Percentiles rank a stretch among this genome's conserved stretches.
Evolutionary conservation across 2,113 vertebrate species (phyloP).

Genomic region (Sinocyclocheilus rhinocerous): DNA sequence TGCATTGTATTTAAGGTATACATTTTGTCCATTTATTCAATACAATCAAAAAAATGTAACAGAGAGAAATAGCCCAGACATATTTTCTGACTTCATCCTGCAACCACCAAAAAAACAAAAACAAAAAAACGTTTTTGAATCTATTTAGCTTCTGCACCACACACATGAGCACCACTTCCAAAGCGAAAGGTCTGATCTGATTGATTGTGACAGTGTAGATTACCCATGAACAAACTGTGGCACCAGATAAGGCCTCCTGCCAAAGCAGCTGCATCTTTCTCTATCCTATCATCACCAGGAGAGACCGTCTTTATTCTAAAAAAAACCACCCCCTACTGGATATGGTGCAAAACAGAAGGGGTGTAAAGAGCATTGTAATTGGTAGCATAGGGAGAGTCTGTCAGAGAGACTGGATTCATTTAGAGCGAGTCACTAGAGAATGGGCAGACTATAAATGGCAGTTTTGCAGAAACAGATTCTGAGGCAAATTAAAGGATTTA

Average conservation of each 20-base stretch:
- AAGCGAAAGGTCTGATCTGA: slow-evolving; percentile 10
- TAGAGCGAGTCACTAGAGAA: neutral
- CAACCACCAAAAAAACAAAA: neutral
- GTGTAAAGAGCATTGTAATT: slow-evolving; percentile 2
- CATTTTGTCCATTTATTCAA: neutral
- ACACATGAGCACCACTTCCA: slow-evolving; percentile 20
- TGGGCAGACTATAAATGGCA: neutral
- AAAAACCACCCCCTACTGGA: neutral
- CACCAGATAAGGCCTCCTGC: slow-evolving; percentile 16
- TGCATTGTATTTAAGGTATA: neutral
- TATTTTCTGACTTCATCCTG: neutral
- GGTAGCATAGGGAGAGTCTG: slow-evolving; percentile 23
- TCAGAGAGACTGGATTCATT: slow-evolving; percentile 21
- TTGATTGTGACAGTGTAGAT: slow-evolving; percentile 17
- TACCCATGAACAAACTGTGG: slow-evolving; percentile 18
- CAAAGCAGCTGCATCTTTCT: neutral
- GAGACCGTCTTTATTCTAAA: neutral
- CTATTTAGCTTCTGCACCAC: neutral
- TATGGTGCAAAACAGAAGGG: neutral
- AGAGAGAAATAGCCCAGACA: neutral
- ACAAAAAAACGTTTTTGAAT: neutral
- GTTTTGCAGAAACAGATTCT: neutral
- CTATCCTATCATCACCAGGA: slow-evolving; percentile 1
- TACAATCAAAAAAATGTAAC: neutral
- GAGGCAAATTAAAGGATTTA: neutral